Evolutionary conservation across 2,797 vertebrate species (phyloP).

Genomic region (Hephaestus fuliginosus): DNA sequence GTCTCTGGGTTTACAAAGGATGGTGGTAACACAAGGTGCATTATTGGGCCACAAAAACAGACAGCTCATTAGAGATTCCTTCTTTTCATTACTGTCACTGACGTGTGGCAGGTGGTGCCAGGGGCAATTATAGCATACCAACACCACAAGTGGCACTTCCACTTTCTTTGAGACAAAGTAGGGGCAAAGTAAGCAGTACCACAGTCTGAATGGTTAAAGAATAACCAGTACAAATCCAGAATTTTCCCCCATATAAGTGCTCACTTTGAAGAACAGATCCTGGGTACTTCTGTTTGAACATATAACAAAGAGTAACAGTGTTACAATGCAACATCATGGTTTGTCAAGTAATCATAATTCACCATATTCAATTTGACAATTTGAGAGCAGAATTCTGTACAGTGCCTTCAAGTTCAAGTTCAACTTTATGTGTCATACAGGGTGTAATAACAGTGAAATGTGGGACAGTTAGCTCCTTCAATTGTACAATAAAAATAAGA

Average conservation of each 20-base stretch:
- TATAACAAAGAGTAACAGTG: not conserved
- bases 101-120: slow-evolving; percentile 5
- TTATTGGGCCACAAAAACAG: not conserved
- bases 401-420: not conserved
- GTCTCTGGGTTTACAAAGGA: not conserved
- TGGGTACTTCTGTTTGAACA: not conserved
- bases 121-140: not conserved
- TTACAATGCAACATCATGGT: too few relatives aligned
- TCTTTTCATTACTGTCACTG: not conserved
- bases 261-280: not conserved
- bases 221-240: not conserved
- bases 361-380: not conserved
- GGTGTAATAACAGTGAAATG: too few relatives aligned
- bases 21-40: not conserved
- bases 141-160: not conserved
- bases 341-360: not conserved
- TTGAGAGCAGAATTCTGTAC: not conserved
- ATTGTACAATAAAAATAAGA: too few relatives aligned
- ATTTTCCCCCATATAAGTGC: not conserved
- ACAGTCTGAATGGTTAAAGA: not conserved
- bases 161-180: not conserved
- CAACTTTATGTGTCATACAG: too few relatives aligned
- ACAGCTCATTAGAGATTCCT: not conserved
- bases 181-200: not conserved
- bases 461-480: too few relatives aligned